These are phyloP conservation scores for Drosophila percnosoma DNA, from an alignment of 2,888 invertebrate genomes.

Conservation along the genomic window DNA sequence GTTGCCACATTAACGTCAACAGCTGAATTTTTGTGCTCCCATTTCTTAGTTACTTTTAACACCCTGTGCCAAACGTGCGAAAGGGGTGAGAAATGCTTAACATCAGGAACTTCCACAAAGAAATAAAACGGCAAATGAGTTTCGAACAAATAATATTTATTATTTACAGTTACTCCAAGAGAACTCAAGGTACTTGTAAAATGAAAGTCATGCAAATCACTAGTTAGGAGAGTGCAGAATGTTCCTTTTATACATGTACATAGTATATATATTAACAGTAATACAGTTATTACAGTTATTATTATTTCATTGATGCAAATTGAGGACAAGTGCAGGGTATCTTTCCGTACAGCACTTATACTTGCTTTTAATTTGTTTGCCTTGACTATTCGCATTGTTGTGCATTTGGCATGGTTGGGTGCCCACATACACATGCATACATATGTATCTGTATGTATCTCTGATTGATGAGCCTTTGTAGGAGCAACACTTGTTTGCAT, in stretches of 20 bases:
- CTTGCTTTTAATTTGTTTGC: constrained; percentile 35
- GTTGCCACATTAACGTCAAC: constrained; percentile 67
- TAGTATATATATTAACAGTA: not conserved
- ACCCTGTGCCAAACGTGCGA: constrained; percentile 14
- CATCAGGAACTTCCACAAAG: not conserved
- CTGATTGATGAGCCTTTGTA: constrained; percentile 44
- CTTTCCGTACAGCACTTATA: not conserved
- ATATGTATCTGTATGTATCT: constrained; percentile 7
- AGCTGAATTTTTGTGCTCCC: constrained; percentile 54
- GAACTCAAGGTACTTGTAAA: not conserved
- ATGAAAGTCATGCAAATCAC: not conserved
- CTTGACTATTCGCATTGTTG: constrained; percentile 64
- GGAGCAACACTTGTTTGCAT: constrained; percentile 49
- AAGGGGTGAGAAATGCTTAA: not conserved
- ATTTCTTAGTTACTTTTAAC: constrained; percentile 65
- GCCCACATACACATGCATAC: not conserved
- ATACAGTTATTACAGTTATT: not conserved
- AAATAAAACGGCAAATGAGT: not conserved
- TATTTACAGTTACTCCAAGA: not conserved
- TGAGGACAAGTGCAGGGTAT: constrained; percentile 7
- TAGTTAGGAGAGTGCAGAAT: not conserved
- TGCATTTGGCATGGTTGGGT: constrained; percentile 46
- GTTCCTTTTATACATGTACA: not conserved
- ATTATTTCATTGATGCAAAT: not conserved
- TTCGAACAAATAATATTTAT: not conserved